These are phyloP conservation scores for Neofelis nebulosa DNA, from an alignment of 2,113 vertebrate genomes.

Conservation along the genomic window DNA sequence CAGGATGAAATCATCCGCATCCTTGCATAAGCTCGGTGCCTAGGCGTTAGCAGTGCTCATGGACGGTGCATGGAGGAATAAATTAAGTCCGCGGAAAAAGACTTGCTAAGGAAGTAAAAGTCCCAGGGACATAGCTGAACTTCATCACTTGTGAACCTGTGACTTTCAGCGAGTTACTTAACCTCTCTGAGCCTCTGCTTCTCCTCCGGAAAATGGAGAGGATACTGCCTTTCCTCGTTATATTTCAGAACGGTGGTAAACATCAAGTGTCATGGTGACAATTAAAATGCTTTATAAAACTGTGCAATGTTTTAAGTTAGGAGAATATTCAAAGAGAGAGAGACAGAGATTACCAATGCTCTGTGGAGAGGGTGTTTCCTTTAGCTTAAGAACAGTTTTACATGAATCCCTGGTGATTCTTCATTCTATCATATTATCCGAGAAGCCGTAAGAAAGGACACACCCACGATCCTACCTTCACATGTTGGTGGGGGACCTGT, in stretches of 20 bases:
- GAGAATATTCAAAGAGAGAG: background rate
- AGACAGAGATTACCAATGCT: background rate
- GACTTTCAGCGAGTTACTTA: background rate
- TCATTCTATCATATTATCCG: background rate
- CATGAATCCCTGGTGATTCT: background rate
- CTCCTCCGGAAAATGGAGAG: background rate
- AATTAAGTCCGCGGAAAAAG: background rate
- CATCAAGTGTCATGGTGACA: background rate
- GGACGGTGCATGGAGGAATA: background rate
- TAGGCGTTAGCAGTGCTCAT: background rate
- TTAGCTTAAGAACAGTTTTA: background rate
- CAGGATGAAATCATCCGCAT: too few relatives aligned
- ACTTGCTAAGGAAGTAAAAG: background rate
- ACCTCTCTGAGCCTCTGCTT: background rate
- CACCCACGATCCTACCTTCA: slow-evolving; percentile 67
- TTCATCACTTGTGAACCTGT: background rate
- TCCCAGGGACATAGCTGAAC: background rate
- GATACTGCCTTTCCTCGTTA: background rate
- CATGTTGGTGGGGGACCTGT: slow-evolving; percentile 77
- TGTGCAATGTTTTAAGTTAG: background rate
- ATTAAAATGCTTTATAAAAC: background rate
- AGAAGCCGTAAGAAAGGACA: background rate
- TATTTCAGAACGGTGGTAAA: background rate
- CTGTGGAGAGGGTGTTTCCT: background rate
- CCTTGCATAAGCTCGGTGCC: background rate